These are phyloP conservation scores for Steinernema carpocapsae DNA, from an alignment of 2,888 invertebrate species.

Conservation along the genomic window DNA sequence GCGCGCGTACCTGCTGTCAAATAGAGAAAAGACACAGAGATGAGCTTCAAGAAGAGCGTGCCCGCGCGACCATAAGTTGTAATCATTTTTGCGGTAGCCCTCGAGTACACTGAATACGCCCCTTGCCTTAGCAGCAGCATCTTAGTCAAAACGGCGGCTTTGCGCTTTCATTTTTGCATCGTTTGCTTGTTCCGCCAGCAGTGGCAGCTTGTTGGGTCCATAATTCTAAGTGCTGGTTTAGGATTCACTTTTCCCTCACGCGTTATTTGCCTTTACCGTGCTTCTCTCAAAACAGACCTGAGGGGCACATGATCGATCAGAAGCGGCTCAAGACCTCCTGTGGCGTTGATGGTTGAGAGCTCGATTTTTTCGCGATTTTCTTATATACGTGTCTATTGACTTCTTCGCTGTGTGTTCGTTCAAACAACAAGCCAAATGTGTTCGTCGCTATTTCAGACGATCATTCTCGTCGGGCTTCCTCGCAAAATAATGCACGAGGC, in stretches of 20 bases:
- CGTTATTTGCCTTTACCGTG: too few relatives aligned
- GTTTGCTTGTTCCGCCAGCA: neutral
- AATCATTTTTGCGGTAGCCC: slow-evolving; percentile 8
- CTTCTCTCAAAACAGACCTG: neutral
- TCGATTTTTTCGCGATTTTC: neutral
- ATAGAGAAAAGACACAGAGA: too few relatives aligned
- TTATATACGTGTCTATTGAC: neutral
- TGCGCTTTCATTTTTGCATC: neutral
- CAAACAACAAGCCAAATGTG: neutral
- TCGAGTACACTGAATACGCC: slow-evolving; percentile 8
- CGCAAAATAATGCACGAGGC: slow-evolving; percentile 19
- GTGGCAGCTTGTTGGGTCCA: neutral
- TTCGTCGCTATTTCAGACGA: slow-evolving; percentile 5
- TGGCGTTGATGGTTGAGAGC: neutral
- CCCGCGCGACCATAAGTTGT: slow-evolving; percentile 7
- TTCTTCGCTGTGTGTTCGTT: neutral
- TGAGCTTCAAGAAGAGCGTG: neutral
- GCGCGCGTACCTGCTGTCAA: too few relatives aligned
- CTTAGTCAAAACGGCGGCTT: neutral
- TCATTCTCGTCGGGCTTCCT: slow-evolving; percentile 21
- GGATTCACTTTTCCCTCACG: too few relatives aligned
- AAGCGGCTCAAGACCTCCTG: slow-evolving; percentile 4
- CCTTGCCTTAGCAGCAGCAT: neutral
- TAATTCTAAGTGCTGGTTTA: too few relatives aligned
- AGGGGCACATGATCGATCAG: neutral